phyloP scores from a whole-genome alignment of 2,113 vertebrate genomes.

The Rissa tridactyla region DNA sequence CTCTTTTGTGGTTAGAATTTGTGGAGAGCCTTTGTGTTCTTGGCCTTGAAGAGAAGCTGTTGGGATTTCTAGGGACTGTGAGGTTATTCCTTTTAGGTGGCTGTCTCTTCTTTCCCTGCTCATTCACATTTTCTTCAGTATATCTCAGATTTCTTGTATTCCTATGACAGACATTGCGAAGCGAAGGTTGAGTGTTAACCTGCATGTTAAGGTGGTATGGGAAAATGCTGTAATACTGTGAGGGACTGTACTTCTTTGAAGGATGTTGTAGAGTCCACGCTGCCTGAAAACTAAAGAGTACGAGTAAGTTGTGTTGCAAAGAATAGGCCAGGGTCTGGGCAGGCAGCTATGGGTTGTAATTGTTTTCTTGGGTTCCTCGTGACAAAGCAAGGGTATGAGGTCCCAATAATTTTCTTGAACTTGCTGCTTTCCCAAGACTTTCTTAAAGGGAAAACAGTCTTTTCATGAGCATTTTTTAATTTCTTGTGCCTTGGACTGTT shows the following conservation, averaged over 20 bases:
- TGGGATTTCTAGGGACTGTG: not conserved
- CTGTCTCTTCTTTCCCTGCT: not conserved
- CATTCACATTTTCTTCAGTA: not conserved
- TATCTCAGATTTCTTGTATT: not conserved
- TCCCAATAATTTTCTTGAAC: not conserved
- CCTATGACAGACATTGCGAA: not conserved
- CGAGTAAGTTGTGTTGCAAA: not conserved
- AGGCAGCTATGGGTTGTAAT: not conserved
- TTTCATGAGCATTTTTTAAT: not conserved
- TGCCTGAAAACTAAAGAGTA: not conserved
- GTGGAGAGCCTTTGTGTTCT: not conserved
- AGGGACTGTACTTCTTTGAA: not conserved
- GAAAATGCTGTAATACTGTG: not conserved
- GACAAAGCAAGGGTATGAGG: not conserved
- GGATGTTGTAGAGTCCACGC: not conserved
- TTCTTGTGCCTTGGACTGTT: not conserved
- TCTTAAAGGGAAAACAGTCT: not conserved
- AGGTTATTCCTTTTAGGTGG: not conserved
- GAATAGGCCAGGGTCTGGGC: not conserved
- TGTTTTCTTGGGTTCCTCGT: not conserved
- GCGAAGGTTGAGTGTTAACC: not conserved
- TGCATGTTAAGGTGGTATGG: not conserved
- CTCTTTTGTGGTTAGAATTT: not conserved
- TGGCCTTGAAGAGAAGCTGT: not conserved
- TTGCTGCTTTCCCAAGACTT: conserved; percentile 26